A percentile compares a stretch with the other conserved stretches of the same genome.
Conservation (phyloP, 2,113 vertebrate species). For the Marmota flaviventris region DNA sequence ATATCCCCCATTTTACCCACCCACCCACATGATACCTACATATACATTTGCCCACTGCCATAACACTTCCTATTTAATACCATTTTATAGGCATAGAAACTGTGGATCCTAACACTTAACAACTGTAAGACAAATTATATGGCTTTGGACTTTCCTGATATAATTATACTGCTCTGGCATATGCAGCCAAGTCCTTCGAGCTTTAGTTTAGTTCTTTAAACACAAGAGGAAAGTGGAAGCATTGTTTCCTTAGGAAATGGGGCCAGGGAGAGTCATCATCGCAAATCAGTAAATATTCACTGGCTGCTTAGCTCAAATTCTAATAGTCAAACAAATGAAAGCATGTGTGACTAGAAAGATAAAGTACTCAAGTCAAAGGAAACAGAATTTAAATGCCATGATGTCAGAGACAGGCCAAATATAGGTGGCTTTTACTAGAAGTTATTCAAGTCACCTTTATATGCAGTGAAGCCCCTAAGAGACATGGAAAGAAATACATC, state of each 20-base stretch:
- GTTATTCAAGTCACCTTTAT: neutral
- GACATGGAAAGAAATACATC: neutral
- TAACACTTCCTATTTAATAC: neutral
- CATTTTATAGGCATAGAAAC: neutral
- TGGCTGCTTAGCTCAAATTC: neutral
- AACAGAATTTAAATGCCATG: neutral
- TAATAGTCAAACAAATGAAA: conserved; percentile 37
- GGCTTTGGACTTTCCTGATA: neutral
- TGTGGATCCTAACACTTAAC: neutral
- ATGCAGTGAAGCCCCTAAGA: neutral
- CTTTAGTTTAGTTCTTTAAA: conserved; percentile 13
- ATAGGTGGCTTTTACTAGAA: neutral
- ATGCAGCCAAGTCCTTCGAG: neutral
- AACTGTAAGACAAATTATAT: neutral
- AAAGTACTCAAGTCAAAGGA: neutral
- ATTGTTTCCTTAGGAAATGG: neutral
- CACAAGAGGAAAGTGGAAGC: neutral
- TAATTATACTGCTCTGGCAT: neutral
- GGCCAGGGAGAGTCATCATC: neutral
- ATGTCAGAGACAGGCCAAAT: neutral
- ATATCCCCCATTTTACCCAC: neutral
- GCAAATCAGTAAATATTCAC: neutral
- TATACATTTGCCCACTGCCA: neutral
- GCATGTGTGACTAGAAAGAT: neutral
- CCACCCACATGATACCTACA: neutral